These are phyloP conservation scores for Colaptes auratus DNA, from an alignment of 2,113 vertebrate species.

Conservation along the genomic window DNA sequence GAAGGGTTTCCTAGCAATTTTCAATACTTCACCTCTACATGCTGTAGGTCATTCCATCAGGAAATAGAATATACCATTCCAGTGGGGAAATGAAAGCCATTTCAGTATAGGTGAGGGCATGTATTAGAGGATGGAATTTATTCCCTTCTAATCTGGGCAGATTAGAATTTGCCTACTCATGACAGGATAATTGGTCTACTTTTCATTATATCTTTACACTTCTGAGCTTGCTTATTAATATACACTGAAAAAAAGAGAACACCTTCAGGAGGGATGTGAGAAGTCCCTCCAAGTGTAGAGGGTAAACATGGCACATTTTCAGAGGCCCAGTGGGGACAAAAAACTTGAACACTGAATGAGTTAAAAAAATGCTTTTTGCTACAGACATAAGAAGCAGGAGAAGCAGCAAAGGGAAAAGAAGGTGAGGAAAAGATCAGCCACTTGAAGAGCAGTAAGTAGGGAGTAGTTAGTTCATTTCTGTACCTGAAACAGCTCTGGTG, in stretches of 20 bases:
- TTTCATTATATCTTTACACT: background rate
- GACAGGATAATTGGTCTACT: background rate
- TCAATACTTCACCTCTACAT: background rate
- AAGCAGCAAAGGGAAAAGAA: background rate
- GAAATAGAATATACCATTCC: background rate
- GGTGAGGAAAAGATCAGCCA: background rate
- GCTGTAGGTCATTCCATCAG: background rate
- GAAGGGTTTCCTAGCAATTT: background rate
- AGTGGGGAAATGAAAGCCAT: background rate
- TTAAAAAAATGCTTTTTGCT: background rate
- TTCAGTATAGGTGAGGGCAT: background rate
- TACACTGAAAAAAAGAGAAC: background rate
- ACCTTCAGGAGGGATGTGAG: background rate
- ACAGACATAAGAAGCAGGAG: background rate
- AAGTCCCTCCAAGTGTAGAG: background rate
- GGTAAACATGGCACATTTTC: background rate
- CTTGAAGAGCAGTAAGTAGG: background rate
- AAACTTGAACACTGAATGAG: background rate
- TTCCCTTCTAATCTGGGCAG: background rate
- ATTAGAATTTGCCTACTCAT: background rate
- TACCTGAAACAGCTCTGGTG: background rate
- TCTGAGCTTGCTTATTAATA: background rate
- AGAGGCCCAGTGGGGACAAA: background rate
- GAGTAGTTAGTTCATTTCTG: background rate
- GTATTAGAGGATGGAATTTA: background rate